These are phyloP conservation scores for Aphodius granarius DNA, from an alignment of 2,888 invertebrate species.

Conservation along the genomic window DNA sequence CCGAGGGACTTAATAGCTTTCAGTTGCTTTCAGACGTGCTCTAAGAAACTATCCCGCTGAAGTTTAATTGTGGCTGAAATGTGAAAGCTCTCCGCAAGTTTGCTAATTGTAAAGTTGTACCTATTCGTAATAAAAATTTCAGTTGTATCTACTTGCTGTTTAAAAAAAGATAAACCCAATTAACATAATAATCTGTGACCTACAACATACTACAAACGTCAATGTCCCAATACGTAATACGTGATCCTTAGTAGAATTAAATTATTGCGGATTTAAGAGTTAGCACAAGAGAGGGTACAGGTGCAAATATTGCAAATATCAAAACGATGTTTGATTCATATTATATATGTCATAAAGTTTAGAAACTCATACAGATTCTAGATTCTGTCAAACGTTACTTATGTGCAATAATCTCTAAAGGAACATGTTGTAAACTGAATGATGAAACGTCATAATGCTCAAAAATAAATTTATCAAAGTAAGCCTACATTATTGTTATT, in stretches of 20 bases:
- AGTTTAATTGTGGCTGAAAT: not conserved
- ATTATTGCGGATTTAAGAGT: not conserved
- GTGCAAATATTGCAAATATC: not conserved
- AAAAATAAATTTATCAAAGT: too few species aligned
- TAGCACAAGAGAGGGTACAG: not conserved
- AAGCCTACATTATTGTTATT: too few species aligned
- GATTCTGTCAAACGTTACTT: too few species aligned
- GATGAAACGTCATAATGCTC: too few species aligned
- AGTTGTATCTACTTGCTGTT: not conserved
- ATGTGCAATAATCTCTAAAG: too few species aligned
- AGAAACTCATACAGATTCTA: too few species aligned
- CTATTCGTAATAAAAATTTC: not conserved
- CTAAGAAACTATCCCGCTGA: not conserved
- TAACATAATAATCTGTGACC: not conserved
- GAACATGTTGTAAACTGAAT: too few species aligned
- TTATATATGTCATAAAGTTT: too few species aligned
- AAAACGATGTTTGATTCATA: not conserved
- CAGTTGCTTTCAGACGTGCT: not conserved
- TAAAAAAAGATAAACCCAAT: not conserved
- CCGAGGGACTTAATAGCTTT: not conserved
- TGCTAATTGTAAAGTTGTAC: not conserved
- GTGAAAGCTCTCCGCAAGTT: not conserved
- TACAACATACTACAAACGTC: not conserved
- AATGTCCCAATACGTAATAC: not conserved
- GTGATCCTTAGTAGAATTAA: not conserved